Evolutionary conservation across 1,140 invertebrate genomes (phyloP).

Genomic region (Palaemon carinicauda): DNA sequence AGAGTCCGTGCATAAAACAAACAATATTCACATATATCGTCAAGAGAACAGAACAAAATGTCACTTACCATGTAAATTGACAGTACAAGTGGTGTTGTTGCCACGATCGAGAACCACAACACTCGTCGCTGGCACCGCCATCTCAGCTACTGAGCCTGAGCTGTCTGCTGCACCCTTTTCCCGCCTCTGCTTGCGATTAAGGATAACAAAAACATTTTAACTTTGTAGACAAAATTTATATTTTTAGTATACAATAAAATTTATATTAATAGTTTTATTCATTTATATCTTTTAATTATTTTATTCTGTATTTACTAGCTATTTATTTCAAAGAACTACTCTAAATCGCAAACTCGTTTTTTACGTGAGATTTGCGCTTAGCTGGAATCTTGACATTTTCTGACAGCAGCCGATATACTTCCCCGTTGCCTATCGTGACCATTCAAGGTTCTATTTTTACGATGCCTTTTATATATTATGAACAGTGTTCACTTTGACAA

Average conservation of each 20-base stretch:
- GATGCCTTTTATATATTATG: too few species aligned
- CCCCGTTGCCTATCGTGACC: too few species aligned
- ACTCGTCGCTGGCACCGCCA: slow-evolving; percentile 79
- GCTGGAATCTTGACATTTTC: too few species aligned
- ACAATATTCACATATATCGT: too few species aligned
- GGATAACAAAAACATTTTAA: not conserved
- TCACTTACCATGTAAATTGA: slow-evolving; percentile 78
- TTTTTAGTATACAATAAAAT: not conserved
- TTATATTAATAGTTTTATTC: not conserved
- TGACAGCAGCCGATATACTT: too few species aligned
- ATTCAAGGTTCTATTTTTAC: too few species aligned
- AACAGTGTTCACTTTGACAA: too few species aligned
- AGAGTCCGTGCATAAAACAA: not conserved
- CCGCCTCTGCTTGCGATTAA: slow-evolving; percentile 45
- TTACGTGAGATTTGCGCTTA: too few species aligned
- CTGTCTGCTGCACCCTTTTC: slow-evolving; percentile 52
- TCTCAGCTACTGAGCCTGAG: slow-evolving; percentile 62
- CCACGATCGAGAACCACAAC: slow-evolving; percentile 91
- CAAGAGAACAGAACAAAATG: too few species aligned
- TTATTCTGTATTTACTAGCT: too few species aligned
- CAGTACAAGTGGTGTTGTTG: slow-evolving; percentile 93
- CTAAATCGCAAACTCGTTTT: too few species aligned
- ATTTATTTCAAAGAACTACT: too few species aligned
- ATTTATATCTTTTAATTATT: not conserved
- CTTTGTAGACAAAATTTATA: not conserved